Evolutionary conservation across 2,113 vertebrate species (phyloP), one percentile per base, ranked within the genome.

Genomic region (Ictalurus punctatus): DNA sequence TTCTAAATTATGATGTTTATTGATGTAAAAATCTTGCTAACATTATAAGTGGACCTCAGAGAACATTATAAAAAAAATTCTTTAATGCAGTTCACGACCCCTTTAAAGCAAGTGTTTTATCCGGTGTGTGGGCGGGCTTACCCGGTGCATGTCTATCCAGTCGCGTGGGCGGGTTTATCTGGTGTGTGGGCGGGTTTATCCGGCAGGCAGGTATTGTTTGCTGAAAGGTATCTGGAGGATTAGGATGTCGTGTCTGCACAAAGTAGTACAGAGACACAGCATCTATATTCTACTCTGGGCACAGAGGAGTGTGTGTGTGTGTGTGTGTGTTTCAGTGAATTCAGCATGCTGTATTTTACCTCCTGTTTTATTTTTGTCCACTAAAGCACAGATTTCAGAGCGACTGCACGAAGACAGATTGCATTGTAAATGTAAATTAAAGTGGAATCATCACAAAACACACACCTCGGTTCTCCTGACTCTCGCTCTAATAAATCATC

Each of bases 401-500:
- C 48, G n/a, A 84, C 48, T 52, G 78, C 37, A 89, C 40, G 63
- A 48, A 19, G 59, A 78, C 65, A 30, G 21, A 65, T 44, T 40
- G 44, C 61, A 16, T 54, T 85, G 61, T 87, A 86, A 25, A 83
- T 78, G 80, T 54, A 84, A 30, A 85, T 54, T 63, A 65, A 19
- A 34, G 34, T 37, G 30, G 61, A 86, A 81, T 89, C 84, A 69
- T 88, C 63, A 37, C n/a, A 40, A 87, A 76, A 85, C 40, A 58
- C 40, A 65, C 84, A 59, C 80, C 34, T 84, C 58, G 23, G 76
- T 89, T 78, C 65, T 21, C 44, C 25, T 3, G 44, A 71, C 65
- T 71, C 34, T 0, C 40, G 9, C 65, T 23, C 65, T 92, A 81
- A 84, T 90, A 88, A 85, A 88, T 90, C 63, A 88, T 83, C 76